Conservation (phyloP, 2,888 invertebrate species). For the Erebia ligea region DNA sequence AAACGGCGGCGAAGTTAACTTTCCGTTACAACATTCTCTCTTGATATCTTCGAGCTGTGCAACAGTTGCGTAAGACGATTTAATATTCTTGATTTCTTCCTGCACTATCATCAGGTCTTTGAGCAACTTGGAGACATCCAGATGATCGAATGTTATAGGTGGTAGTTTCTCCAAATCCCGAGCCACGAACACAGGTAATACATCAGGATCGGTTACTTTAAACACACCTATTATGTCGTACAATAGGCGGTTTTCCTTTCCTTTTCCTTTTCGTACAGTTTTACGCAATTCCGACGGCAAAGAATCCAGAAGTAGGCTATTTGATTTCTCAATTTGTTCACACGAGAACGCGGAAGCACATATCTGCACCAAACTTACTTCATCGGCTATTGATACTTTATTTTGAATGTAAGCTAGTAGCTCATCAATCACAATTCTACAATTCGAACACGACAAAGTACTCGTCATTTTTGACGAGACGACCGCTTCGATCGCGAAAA, state of each 20-base stretch:
- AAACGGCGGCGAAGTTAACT: background rate
- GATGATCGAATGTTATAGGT: constrained; percentile 14
- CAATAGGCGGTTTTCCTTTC: constrained; percentile 27
- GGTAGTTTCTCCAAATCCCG: too few relatives aligned
- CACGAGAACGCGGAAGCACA: too few relatives aligned
- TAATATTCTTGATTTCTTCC: background rate
- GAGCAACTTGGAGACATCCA: constrained; percentile 33
- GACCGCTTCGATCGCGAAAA: too few relatives aligned
- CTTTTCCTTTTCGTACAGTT: constrained; percentile 28
- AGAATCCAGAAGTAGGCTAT: constrained; percentile 29
- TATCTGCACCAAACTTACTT: constrained; percentile 35
- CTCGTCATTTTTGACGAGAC: too few relatives aligned
- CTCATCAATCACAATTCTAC: constrained; percentile 22
- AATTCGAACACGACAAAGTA: background rate
- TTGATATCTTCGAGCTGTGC: too few relatives aligned
- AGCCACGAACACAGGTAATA: too few relatives aligned
- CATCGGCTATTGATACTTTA: constrained; percentile 31
- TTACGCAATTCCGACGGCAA: constrained; percentile 29
- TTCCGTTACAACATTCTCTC: background rate
- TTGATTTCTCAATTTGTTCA: constrained; percentile 35
- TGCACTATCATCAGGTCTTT: constrained; percentile 25
- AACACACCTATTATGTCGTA: constrained; percentile 22
- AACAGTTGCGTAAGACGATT: too few relatives aligned
- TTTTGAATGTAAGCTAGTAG: constrained; percentile 26
- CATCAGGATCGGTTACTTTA: too few relatives aligned